Conservation (phyloP, 2,888 invertebrate genomes). For the Eutolmus rufibarbis region DNA sequence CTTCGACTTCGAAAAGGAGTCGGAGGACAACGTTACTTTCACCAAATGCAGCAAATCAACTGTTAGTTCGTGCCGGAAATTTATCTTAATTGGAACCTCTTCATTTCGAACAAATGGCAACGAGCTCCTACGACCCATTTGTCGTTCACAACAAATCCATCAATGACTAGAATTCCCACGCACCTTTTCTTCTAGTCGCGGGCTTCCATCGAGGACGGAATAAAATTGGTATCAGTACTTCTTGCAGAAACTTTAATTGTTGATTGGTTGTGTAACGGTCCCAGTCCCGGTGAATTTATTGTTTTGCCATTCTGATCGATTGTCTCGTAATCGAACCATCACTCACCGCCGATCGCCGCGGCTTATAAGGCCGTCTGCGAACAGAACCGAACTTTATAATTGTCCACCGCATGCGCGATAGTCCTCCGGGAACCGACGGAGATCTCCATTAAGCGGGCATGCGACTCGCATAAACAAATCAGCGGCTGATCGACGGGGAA, state of each 20-base stretch:
- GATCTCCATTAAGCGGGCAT: not conserved
- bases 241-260: slow-evolving; percentile 28
- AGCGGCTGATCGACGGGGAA: slow-evolving; percentile 12
- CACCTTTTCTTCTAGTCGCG: slow-evolving; percentile 20
- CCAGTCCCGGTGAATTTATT: slow-evolving; percentile 18
- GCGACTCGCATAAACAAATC: slow-evolving; percentile 30
- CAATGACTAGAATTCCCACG: slow-evolving; percentile 34
- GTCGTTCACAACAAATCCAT: slow-evolving; percentile 26
- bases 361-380: not conserved
- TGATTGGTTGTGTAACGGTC: slow-evolving; percentile 36
- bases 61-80: slow-evolving; percentile 18
- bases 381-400: not conserved
- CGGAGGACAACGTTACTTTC: not conserved
- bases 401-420: not conserved
- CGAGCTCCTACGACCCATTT: slow-evolving; percentile 23
- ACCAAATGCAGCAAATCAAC: slow-evolving; percentile 17
- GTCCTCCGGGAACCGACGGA: not conserved
- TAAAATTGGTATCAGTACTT: not conserved
- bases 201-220: not conserved
- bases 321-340: slow-evolving; percentile 29
- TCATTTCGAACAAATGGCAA: slow-evolving; percentile 18
- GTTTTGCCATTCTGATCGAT: slow-evolving; percentile 18
- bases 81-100: slow-evolving; percentile 35
- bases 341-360: not conserved
- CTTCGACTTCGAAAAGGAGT: not conserved